These are phyloP conservation scores for Dorcus parallelipipedus DNA, from an alignment of 2,888 invertebrate species.

Conservation along the genomic window DNA sequence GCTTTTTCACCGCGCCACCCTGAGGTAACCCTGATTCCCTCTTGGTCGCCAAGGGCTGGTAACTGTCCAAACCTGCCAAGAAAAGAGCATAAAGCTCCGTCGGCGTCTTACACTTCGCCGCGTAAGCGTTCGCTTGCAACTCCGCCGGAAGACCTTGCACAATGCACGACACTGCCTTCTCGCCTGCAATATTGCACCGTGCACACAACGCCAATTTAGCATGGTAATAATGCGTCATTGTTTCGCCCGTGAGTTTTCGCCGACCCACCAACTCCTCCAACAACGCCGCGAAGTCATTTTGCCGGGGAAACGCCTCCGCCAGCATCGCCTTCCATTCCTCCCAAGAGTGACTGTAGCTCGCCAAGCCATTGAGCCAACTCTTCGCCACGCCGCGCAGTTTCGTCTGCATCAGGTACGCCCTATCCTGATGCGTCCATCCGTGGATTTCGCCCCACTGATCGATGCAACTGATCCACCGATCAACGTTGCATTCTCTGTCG, in stretches of 20 bases:
- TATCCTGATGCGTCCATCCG: slow-evolving; percentile 22
- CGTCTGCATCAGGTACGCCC: slow-evolving; percentile 13
- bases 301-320: slow-evolving; percentile 15
- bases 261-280: slow-evolving; percentile 29
- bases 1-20: no score
- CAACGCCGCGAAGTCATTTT: slow-evolving; percentile 25
- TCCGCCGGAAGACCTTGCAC: slow-evolving; percentile 14
- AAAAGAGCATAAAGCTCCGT: slow-evolving; percentile 12
- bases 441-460: slow-evolving; percentile 31
- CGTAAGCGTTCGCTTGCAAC: slow-evolving; percentile 15
- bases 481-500: slow-evolving; percentile 4
- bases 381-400: slow-evolving; percentile 27
- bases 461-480: not conserved
- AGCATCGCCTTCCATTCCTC: slow-evolving; percentile 25
- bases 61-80: slow-evolving; percentile 11
- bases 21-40: no score
- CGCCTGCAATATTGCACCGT: not conserved
- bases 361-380: slow-evolving; percentile 29
- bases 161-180: slow-evolving; percentile 10
- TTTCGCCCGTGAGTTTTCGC: no score
- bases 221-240: slow-evolving; percentile 32
- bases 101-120: slow-evolving; percentile 10
- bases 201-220: slow-evolving; percentile 23
- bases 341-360: slow-evolving; percentile 27
- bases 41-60: not conserved